These are phyloP conservation scores for Anomalospiza imberbis DNA, from an alignment of 2,797 vertebrate species.

Conservation along the genomic window DNA sequence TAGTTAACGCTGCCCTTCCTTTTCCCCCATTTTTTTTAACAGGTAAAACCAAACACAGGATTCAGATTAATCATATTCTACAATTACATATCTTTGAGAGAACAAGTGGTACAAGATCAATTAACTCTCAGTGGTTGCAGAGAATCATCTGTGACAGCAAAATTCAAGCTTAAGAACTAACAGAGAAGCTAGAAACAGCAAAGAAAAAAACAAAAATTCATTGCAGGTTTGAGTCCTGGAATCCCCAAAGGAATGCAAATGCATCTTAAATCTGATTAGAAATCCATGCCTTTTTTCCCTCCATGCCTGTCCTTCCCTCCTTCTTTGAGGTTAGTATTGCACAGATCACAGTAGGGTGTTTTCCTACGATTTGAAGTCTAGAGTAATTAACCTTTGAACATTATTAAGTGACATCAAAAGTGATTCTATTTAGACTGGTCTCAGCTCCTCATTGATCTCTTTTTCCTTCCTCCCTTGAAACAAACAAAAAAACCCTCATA, in stretches of 20 bases:
- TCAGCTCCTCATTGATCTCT: constrained; percentile 12
- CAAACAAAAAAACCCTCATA: neutral
- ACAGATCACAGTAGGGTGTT: neutral
- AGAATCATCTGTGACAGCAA: neutral
- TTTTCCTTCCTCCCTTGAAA: constrained; percentile 35
- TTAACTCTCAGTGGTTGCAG: neutral
- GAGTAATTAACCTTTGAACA: neutral
- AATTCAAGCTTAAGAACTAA: neutral
- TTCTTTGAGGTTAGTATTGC: neutral
- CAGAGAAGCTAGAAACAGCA: neutral
- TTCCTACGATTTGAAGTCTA: neutral
- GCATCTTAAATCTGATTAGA: neutral
- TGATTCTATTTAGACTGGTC: neutral
- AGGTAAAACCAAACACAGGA: neutral
- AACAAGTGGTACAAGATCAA: neutral
- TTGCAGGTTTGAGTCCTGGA: neutral
- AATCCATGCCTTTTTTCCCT: neutral
- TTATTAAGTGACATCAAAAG: neutral
- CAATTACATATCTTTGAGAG: neutral
- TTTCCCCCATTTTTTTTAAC: neutral
- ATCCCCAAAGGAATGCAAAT: neutral
- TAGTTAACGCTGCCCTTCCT: neutral
- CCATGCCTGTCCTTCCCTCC: neutral
- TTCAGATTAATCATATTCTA: neutral
- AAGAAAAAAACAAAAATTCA: neutral